Evolutionary conservation across 1,140 invertebrate species (phyloP).

Genomic region (Drosophila azteca): DNA sequence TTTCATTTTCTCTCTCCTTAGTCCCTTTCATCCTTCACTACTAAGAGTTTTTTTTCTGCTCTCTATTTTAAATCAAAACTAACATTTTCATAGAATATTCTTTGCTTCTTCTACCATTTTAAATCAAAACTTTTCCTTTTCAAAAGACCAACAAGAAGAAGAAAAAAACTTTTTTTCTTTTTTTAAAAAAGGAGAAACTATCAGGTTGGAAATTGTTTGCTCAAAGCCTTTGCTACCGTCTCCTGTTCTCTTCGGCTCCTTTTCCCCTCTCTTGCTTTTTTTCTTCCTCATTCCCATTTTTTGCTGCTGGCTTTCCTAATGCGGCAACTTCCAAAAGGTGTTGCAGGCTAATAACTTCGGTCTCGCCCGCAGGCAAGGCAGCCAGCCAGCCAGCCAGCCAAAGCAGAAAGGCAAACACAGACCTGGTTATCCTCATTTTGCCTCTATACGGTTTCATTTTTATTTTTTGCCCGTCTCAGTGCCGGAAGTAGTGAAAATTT

Average conservation of each 20-base stretch:
- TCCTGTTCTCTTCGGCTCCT: neutral
- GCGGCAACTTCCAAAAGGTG: slow-evolving; percentile 58
- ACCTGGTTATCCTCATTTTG: slow-evolving; percentile 19
- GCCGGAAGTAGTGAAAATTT: slow-evolving; percentile 77
- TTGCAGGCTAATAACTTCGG: slow-evolving; percentile 74
- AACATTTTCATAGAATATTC: slow-evolving; percentile 3
- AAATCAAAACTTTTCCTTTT: slow-evolving; percentile 26
- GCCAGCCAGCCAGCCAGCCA: slow-evolving; percentile 5
- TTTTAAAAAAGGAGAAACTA: slow-evolving; percentile 17
- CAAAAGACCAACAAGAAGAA: neutral
- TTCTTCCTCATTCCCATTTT: neutral
- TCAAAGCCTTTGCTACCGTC: slow-evolving; percentile 31
- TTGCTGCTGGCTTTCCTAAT: slow-evolving; percentile 26
- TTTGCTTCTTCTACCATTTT: neutral
- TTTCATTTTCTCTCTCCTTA: no score
- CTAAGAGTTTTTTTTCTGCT: slow-evolving; percentile 14
- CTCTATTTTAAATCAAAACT: slow-evolving; percentile 4
- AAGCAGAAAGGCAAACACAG: slow-evolving; percentile 65
- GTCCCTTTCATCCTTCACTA: neutral
- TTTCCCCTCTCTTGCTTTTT: neutral
- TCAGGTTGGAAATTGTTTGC: slow-evolving; percentile 51
- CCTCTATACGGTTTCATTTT: neutral
- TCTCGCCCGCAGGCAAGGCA: slow-evolving; percentile 31
- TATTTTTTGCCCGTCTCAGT: slow-evolving; percentile 10
- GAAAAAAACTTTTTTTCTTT: no score